Percentiles rank a stretch among this genome's conserved stretches.
Evolutionary conservation across 2,113 vertebrate species (phyloP).

Genomic region (Melierax canorus): DNA sequence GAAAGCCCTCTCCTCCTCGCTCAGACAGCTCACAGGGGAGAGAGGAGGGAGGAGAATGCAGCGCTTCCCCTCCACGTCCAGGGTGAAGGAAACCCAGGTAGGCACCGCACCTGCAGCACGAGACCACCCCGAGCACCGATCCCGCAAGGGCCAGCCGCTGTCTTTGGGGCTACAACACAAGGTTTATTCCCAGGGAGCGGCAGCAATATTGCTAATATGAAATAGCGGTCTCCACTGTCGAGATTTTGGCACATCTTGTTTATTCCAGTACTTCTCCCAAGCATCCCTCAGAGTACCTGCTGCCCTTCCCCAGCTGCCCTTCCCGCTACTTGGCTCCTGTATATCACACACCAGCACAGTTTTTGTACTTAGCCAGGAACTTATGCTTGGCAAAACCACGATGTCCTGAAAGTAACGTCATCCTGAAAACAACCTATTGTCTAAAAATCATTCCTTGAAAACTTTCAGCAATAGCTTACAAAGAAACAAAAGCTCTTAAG

Average conservation of each 20-base stretch:
- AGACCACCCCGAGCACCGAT: accelerated
- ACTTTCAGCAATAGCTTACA: neutral
- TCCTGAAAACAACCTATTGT: neutral
- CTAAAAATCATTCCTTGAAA: neutral
- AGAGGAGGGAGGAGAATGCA: neutral
- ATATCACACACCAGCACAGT: neutral
- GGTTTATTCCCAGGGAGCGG: accelerated
- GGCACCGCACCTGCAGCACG: accelerated
- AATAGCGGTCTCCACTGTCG: neutral
- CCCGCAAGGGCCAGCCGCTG: accelerated
- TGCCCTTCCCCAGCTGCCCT: no score
- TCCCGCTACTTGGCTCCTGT: neutral
- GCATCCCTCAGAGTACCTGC: neutral
- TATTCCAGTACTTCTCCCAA: neutral
- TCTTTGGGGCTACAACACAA: neutral
- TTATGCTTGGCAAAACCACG: accelerated
- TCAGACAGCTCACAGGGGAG: neutral
- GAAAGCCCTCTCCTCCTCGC: neutral
- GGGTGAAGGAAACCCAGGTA: neutral
- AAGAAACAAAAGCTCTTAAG: neutral
- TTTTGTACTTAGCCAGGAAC: neutral
- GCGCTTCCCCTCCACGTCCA: neutral
- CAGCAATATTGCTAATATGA: neutral
- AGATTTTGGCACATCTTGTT: neutral
- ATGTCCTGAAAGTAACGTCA: neutral